Percentiles rank a stretch among this genome's conserved stretches.
These are phyloP conservation scores for Pituophis catenifer DNA, from an alignment of 2,113 vertebrate species.

Conservation along the genomic window DNA sequence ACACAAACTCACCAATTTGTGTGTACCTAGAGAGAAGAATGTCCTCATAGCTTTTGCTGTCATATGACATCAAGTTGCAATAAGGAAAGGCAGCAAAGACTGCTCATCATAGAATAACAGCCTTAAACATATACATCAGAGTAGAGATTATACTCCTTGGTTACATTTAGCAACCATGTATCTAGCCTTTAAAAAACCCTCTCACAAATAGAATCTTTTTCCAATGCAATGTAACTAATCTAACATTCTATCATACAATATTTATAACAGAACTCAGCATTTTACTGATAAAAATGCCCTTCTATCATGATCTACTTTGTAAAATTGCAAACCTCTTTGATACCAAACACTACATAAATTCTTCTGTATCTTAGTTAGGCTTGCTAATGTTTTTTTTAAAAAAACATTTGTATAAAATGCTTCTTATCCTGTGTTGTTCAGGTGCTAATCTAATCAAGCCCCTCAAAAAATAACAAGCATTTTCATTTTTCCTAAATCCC, in stretches of 20 bases:
- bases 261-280: background rate
- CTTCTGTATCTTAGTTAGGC: background rate
- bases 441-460: background rate
- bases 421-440: background rate
- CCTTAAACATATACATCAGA: background rate
- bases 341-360: background rate
- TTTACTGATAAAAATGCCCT: background rate
- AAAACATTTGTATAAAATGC: background rate
- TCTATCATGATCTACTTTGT: background rate
- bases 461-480: background rate
- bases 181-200: background rate
- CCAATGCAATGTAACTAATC: background rate
- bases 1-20: background rate
- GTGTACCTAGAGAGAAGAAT: background rate
- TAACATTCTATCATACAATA: background rate
- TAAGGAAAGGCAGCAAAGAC: background rate
- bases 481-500: background rate
- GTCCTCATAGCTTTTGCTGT: background rate
- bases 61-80: background rate
- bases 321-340: background rate
- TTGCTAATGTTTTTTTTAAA: background rate
- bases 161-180: background rate
- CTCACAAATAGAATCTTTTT: background rate
- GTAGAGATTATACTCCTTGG: background rate
- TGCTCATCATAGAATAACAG: background rate